Evolutionary conservation across 92 coral and sea anemone species (phyloP).

Genomic region (Bergia puertoricense): DNA sequence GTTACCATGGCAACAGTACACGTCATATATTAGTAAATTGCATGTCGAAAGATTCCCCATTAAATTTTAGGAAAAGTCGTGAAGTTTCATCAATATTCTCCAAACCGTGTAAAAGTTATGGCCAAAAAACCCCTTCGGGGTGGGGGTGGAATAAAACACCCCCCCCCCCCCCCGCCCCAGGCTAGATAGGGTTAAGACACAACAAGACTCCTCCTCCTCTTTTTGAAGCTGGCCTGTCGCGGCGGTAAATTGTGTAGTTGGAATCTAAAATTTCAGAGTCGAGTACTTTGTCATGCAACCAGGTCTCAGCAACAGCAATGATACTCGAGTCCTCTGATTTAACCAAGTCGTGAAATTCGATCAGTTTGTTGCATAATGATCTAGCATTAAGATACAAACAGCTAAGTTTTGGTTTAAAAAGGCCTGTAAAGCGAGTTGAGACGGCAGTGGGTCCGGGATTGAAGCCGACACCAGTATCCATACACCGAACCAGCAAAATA

Average conservation of each 20-base stretch:
- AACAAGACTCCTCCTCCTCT: neutral
- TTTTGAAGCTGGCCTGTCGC: neutral
- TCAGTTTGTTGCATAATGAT: slow-evolving; percentile 6
- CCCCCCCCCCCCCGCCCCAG: too few relatives aligned
- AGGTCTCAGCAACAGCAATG: neutral
- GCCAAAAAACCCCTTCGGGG: too few relatives aligned
- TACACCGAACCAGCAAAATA: neutral
- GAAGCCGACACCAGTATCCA: neutral
- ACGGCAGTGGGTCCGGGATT: neutral
- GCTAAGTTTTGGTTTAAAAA: too few relatives aligned
- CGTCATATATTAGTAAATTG: too few relatives aligned
- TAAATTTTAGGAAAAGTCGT: too few relatives aligned
- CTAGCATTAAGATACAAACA: slow-evolving; percentile 2
- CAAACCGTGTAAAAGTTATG: too few relatives aligned
- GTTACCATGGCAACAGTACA: too few relatives aligned
- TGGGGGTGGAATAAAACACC: too few relatives aligned
- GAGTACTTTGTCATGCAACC: slow-evolving; percentile 8
- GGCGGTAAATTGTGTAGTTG: neutral
- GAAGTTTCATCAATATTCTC: too few relatives aligned
- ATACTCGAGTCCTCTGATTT: slow-evolving; percentile 1
- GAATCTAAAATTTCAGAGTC: neutral
- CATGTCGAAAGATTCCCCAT: too few relatives aligned
- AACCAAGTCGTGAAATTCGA: neutral
- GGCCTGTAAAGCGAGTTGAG: neutral
- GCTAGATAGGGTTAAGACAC: too few relatives aligned